These are phyloP conservation scores for Pelobates fuscus DNA, from an alignment of 2,113 vertebrate genomes.

Conservation along the genomic window DNA sequence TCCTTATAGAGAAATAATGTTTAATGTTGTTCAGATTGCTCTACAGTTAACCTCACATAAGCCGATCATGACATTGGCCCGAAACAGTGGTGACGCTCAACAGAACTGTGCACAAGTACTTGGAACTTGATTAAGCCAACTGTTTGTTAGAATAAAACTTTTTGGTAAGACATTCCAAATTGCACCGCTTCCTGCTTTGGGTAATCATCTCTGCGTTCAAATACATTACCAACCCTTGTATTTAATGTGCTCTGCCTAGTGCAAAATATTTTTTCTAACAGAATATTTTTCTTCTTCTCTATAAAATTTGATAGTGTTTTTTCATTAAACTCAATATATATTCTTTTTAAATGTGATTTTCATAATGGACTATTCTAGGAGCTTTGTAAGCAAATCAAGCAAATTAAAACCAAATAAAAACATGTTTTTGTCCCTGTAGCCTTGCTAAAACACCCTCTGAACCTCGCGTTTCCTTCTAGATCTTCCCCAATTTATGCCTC, in stretches of 20 bases:
- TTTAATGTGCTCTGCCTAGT: conserved; percentile 3
- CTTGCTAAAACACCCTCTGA: too few species aligned
- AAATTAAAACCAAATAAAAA: too few species aligned
- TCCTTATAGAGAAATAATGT: background rate
- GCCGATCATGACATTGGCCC: conserved; percentile 6
- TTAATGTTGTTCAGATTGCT: background rate
- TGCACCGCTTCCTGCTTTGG: conserved; percentile 12
- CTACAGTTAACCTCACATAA: conserved; percentile 4
- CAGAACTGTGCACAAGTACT: conserved; percentile 21
- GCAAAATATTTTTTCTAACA: background rate
- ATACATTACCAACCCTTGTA: conserved; percentile 7
- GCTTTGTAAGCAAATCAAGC: too few species aligned
- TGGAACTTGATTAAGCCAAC: conserved; percentile 13
- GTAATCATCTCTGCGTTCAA: conserved; percentile 15
- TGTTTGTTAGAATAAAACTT: conserved; percentile 20
- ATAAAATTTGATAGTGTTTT: too few species aligned
- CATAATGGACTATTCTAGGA: too few species aligned
- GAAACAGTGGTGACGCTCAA: background rate
- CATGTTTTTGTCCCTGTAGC: too few species aligned
- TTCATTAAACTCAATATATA: too few species aligned
- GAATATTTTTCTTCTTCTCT: too few species aligned
- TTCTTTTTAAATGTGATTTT: too few species aligned
- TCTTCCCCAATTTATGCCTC: too few species aligned
- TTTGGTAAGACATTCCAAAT: conserved; percentile 16
- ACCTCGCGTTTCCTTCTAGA: too few species aligned